Conservation (phyloP, 2,797 vertebrate species). For the Phrynocephalus forsythii region DNA sequence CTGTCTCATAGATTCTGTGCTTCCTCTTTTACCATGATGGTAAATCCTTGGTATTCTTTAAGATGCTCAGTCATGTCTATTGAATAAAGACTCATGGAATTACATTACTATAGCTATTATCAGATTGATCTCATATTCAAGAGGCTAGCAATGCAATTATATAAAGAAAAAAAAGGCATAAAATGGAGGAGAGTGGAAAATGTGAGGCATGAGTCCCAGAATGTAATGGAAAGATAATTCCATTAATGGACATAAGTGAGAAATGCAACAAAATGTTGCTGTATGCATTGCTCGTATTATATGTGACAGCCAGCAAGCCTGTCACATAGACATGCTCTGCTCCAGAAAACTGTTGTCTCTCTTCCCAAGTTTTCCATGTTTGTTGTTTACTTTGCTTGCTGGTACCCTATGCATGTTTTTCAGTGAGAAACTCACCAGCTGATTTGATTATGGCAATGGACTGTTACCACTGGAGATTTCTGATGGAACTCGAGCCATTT, state of each 20-base stretch:
- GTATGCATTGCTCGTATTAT: background rate
- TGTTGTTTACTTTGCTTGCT: background rate
- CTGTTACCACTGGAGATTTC: no score
- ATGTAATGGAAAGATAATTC: background rate
- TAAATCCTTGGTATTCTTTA: background rate
- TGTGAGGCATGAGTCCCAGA: background rate
- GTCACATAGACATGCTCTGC: background rate
- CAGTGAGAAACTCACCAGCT: background rate
- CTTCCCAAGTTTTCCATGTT: background rate
- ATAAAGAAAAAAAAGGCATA: background rate
- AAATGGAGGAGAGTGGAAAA: background rate
- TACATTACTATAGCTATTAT: background rate
- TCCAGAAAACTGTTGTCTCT: background rate
- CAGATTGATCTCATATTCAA: background rate
- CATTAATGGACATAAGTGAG: background rate
- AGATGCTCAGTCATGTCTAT: background rate
- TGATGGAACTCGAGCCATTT: no score
- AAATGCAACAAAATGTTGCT: background rate
- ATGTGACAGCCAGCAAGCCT: background rate
- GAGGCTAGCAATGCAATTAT: background rate
- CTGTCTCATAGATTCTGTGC: background rate
- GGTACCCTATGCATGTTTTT: background rate
- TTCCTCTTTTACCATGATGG: background rate
- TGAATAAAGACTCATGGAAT: background rate
- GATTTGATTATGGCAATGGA: background rate